Conservation (phyloP, 2,888 invertebrate genomes). For the Sesia apiformis region DNA sequence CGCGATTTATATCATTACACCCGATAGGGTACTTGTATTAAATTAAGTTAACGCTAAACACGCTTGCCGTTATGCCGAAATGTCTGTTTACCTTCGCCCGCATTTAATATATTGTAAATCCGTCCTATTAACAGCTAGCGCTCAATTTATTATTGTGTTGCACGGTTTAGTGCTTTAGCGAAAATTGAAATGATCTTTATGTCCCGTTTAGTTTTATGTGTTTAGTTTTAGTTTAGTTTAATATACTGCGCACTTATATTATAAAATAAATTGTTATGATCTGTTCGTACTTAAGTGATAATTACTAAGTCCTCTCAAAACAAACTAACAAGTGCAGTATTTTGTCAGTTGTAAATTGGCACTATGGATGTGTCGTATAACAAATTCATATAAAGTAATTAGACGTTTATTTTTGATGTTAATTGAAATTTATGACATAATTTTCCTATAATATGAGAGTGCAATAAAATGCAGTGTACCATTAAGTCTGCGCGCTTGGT, state of each 20-base stretch:
- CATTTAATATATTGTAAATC: constrained; percentile 16
- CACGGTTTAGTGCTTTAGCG: neutral
- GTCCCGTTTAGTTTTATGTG: neutral
- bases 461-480: constrained; percentile 60
- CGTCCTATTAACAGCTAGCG: constrained; percentile 17
- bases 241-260: too few relatives aligned
- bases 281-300: too few relatives aligned
- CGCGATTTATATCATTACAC: constrained; percentile 45
- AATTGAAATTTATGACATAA: constrained; percentile 31
- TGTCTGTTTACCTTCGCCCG: constrained; percentile 28
- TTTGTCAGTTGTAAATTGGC: neutral
- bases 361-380: neutral
- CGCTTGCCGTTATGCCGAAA: constrained; percentile 22
- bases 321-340: neutral
- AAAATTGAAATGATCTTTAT: neutral
- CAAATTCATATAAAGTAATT: neutral
- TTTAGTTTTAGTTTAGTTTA: too few relatives aligned
- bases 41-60: constrained; percentile 49
- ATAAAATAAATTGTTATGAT: too few relatives aligned
- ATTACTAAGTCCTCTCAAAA: neutral
- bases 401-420: neutral
- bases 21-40: constrained; percentile 32
- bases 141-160: constrained; percentile 5
- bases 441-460: constrained; percentile 34
- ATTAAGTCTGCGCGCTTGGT: constrained; percentile 39